Conservation (phyloP, 2,113 vertebrate genomes). For the Ramphastos sulfuratus region DNA sequence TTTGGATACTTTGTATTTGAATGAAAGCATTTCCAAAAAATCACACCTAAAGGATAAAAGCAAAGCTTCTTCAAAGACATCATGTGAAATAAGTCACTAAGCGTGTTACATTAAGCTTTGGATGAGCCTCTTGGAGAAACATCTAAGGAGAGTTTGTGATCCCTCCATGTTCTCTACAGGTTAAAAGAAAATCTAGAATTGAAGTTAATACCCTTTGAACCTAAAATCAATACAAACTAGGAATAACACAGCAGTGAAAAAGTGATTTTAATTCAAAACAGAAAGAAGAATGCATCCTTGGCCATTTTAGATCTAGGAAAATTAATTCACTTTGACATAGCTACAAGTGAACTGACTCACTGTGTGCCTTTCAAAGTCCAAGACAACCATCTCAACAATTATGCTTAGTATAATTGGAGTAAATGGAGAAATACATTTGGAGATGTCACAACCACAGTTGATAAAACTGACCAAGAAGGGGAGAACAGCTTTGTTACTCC, state of each 20-base stretch:
- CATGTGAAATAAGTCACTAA: constrained; percentile 11
- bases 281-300: constrained; percentile 28
- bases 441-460: constrained; percentile 38
- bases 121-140: constrained; percentile 7
- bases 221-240: constrained; percentile 43
- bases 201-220: constrained; percentile 57
- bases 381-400: constrained; percentile 47
- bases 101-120: constrained; percentile 3
- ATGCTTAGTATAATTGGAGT: constrained; percentile 37
- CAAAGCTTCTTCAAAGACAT: background rate
- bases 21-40: background rate
- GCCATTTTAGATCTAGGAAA: constrained; percentile 51
- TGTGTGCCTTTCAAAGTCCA: constrained; percentile 5
- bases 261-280: constrained; percentile 61
- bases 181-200: constrained; percentile 51
- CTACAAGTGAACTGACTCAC: constrained; percentile 27
- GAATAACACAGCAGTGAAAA: constrained; percentile 27
- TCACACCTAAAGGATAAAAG: background rate
- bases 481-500: background rate
- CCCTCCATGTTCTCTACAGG: background rate
- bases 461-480: constrained; percentile 49
- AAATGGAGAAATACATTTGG: constrained; percentile 51
- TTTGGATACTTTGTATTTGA: background rate
- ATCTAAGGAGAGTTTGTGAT: background rate
- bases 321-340: constrained; percentile 59